These are phyloP conservation scores for Holocentrus rufus DNA, from an alignment of 2,797 vertebrate genomes.

Conservation along the genomic window DNA sequence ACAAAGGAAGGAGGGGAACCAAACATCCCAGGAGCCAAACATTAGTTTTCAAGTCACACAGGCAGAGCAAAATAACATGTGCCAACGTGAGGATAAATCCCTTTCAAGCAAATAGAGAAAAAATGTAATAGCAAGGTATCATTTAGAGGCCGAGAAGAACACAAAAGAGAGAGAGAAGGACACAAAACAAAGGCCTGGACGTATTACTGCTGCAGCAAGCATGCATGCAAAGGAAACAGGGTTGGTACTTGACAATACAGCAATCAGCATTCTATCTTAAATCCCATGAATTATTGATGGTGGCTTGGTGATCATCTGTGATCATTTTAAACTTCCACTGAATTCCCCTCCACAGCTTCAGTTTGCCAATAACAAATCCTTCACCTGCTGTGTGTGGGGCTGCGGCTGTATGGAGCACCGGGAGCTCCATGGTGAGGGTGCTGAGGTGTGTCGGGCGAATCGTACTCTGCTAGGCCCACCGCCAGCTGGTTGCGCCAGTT, in stretches of 20 bases:
- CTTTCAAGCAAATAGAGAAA: conserved; percentile 55
- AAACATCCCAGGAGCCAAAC: conserved; percentile 8
- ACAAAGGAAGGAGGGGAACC: conserved; percentile 13
- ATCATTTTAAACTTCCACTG: conserved; percentile 2
- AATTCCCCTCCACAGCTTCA: conserved; percentile 18
- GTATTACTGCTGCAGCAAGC: conserved; percentile 15
- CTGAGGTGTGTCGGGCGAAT: conserved; percentile 80
- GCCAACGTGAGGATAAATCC: conserved; percentile 24
- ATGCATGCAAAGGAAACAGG: conserved; percentile 20
- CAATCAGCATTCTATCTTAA: not conserved
- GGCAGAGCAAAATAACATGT: conserved; percentile 4
- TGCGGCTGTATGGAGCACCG: conserved; percentile 82
- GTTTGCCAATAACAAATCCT: conserved; percentile 23
- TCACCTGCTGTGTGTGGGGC: conserved; percentile 91
- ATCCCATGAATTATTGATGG: not conserved
- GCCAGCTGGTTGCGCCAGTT: conserved; percentile 89
- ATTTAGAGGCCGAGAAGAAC: conserved; percentile 23
- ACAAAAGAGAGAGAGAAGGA: conserved; percentile 5
- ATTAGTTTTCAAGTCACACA: conserved; percentile 44
- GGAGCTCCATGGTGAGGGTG: conserved; percentile 84
- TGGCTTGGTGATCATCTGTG: no score
- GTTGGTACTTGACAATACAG: conserved; percentile 3
- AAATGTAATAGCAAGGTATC: conserved; percentile 35
- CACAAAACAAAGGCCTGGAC: conserved; percentile 8
- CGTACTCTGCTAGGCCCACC: conserved; percentile 85